These are phyloP conservation scores for Canis aureus DNA, from an alignment of 2,113 vertebrate species.

Conservation along the genomic window DNA sequence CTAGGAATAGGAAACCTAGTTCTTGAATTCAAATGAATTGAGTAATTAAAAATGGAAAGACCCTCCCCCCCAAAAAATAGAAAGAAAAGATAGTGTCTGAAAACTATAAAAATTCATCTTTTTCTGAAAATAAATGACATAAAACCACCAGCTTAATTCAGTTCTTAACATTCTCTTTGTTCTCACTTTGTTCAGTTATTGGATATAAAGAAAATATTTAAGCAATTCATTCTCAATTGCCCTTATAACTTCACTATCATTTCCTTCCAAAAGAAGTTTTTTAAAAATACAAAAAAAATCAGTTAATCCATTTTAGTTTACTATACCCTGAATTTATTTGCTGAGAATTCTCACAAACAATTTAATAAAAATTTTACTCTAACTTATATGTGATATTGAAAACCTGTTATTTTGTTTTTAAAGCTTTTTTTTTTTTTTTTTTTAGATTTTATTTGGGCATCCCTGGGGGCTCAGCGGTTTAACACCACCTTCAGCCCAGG, in stretches of 20 bases:
- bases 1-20: background rate
- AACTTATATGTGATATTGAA: slow-evolving; percentile 49
- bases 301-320: slow-evolving; percentile 46
- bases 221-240: slow-evolving; percentile 55
- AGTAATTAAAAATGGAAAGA: background rate
- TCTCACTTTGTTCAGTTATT: background rate
- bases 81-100: background rate
- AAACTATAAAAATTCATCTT: background rate
- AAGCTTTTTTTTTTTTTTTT: too few relatives aligned
- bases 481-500: too few relatives aligned
- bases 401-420: background rate
- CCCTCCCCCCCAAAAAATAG: background rate
- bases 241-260: slow-evolving; percentile 66
- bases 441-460: too few relatives aligned
- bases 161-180: background rate
- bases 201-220: background rate
- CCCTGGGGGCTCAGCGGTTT: too few relatives aligned
- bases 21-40: background rate
- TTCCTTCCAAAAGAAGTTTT: background rate
- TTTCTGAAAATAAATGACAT: background rate
- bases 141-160: background rate
- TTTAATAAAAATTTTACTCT: slow-evolving; percentile 68
- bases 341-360: slow-evolving; percentile 55
- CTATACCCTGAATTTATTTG: slow-evolving; percentile 69
- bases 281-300: slow-evolving; percentile 18